These are phyloP conservation scores for Augiades crinisus DNA, from an alignment of 2,888 invertebrate genomes.

Conservation along the genomic window DNA sequence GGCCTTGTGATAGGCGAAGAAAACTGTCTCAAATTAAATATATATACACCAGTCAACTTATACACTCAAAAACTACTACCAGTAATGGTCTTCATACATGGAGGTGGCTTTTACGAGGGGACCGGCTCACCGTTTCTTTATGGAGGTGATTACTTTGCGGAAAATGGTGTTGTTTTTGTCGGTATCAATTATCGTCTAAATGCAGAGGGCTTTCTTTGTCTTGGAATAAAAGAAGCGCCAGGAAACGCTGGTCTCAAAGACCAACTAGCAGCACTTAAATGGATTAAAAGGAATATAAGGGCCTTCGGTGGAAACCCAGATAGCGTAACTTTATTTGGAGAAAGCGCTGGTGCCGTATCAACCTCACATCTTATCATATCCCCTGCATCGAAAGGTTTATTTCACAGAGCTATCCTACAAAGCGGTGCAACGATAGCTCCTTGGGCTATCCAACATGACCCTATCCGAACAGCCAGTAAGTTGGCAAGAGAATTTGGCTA, in stretches of 20 bases:
- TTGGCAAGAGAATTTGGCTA: conserved; percentile 63
- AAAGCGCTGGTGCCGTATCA: conserved; percentile 71
- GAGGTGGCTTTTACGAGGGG: conserved; percentile 83
- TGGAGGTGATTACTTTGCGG: conserved; percentile 82
- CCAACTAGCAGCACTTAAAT: conserved; percentile 65
- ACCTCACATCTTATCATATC: conserved; percentile 62
- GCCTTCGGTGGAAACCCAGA: conserved; percentile 67
- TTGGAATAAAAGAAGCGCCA: conserved; percentile 82
- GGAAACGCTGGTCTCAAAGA: conserved; percentile 84
- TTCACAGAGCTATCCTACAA: conserved; percentile 66
- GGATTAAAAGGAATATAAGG: conserved; percentile 63
- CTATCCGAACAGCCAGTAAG: conserved; percentile 54
- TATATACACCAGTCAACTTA: conserved; percentile 52
- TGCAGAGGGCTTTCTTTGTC: conserved; percentile 83
- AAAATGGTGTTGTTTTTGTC: conserved; percentile 80
- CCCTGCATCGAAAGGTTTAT: conserved; percentile 58
- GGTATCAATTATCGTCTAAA: conserved; percentile 82
- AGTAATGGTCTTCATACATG: conserved; percentile 85
- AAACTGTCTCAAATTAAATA: conserved; percentile 65
- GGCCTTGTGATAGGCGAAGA: conserved; percentile 54
- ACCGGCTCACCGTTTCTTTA: conserved; percentile 81
- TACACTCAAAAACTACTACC: conserved; percentile 55
- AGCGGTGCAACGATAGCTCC: conserved; percentile 66
- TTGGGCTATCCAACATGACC: conserved; percentile 64
- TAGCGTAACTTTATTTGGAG: conserved; percentile 68